phyloP scores from a whole-genome alignment of 2,113 vertebrate species.

The Cochlearius cochlearius region DNA sequence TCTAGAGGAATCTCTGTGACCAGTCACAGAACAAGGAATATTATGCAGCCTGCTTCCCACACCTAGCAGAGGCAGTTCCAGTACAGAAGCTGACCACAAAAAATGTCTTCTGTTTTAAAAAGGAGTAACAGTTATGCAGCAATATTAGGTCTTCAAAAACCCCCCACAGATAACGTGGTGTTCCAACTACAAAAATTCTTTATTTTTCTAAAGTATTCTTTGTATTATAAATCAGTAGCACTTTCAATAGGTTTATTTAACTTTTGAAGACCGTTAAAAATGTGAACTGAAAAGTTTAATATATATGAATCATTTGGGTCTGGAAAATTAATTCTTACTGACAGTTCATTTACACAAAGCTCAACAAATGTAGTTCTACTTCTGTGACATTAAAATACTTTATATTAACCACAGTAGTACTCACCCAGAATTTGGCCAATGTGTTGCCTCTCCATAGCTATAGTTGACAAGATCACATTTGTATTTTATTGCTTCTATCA shows the following conservation, averaged over 20 bases:
- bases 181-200: neutral
- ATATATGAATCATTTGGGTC: neutral
- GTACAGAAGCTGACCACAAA: neutral
- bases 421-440: constrained; percentile 98
- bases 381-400: neutral
- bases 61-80: neutral
- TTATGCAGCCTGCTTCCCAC: neutral
- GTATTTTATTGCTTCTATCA: constrained; percentile 98
- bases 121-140: neutral
- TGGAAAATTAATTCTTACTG: neutral
- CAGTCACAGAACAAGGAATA: neutral
- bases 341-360: neutral
- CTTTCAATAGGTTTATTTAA: neutral
- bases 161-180: neutral
- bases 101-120: neutral
- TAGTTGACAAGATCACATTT: constrained; percentile 99
- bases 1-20: neutral
- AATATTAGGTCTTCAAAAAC: neutral
- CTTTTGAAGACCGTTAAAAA: neutral
- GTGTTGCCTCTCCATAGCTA: constrained; percentile 98
- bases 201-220: neutral
- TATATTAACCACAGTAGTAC: neutral
- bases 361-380: neutral
- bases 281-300: neutral
- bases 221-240: neutral